phyloP scores from a whole-genome alignment of 2,113 vertebrate genomes.

The Istiophorus platypterus region DNA sequence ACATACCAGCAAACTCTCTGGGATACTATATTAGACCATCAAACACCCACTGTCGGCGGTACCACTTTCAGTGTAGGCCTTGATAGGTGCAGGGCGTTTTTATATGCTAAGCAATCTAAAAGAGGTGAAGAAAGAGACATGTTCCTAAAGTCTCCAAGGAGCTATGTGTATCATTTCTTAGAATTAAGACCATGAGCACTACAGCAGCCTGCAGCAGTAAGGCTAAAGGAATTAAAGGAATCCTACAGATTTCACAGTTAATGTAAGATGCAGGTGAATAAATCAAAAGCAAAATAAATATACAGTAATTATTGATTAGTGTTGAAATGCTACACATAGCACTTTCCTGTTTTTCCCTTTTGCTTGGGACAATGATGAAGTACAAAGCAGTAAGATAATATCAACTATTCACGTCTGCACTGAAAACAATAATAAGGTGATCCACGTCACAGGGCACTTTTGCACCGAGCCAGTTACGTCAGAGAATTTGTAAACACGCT shows the following conservation, averaged over 20 bases:
- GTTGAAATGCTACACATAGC: constrained; percentile 12
- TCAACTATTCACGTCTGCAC: background rate
- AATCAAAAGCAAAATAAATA: background rate
- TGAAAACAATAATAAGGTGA: background rate
- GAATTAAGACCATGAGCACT: background rate
- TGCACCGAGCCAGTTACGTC: background rate
- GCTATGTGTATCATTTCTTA: constrained; percentile 3
- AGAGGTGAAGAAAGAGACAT: constrained; percentile 10
- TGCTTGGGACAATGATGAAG: background rate
- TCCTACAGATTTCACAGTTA: background rate
- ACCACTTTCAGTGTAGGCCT: constrained; percentile 15
- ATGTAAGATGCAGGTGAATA: background rate
- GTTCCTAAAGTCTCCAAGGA: background rate
- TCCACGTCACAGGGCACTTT: background rate
- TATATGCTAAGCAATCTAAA: background rate
- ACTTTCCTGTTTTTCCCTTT: background rate
- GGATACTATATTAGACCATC: constrained; percentile 28
- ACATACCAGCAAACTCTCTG: constrained; percentile 44
- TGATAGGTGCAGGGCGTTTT: background rate
- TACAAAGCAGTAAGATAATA: background rate
- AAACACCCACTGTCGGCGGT: constrained; percentile 21
- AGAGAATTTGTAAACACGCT: constrained; percentile 4
- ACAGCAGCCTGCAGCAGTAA: too few species aligned
- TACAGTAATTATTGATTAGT: background rate
- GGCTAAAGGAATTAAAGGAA: background rate